These are phyloP conservation scores for Tupaia tana DNA, from an alignment of 2,113 vertebrate genomes.

Conservation along the genomic window DNA sequence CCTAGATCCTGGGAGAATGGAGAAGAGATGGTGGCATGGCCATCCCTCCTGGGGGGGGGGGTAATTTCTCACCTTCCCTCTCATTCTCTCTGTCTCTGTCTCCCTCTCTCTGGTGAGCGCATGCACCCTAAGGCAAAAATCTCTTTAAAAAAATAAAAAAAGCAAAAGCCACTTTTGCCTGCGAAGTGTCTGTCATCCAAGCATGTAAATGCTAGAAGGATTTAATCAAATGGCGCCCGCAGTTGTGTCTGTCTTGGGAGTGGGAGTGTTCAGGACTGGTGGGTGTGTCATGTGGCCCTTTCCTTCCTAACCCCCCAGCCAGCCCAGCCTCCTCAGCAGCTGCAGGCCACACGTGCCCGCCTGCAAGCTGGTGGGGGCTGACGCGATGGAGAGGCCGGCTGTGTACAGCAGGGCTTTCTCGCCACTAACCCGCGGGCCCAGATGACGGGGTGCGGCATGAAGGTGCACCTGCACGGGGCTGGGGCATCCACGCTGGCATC, in stretches of 20 bases:
- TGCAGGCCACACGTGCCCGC: neutral
- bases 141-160: neutral
- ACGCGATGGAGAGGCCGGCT: neutral
- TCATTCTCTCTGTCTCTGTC: too few species aligned
- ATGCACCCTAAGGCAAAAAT: too few species aligned
- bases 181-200: conserved; percentile 57
- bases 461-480: neutral
- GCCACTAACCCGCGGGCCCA: neutral
- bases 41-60: too few species aligned
- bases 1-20: too few species aligned
- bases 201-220: conserved; percentile 42
- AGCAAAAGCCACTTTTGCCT: conserved; percentile 60
- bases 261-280: neutral
- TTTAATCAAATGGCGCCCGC: neutral
- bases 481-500: neutral
- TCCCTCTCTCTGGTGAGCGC: too few species aligned
- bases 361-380: neutral
- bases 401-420: neutral
- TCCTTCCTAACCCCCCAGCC: rapidly evolving
- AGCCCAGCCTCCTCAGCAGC: neutral
- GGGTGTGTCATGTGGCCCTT: rapidly evolving
- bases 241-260: neutral
- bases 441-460: neutral
- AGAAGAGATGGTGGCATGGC: too few species aligned
- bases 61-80: too few species aligned